These are phyloP conservation scores for Eunapius fragilis DNA, from an alignment of 37 sponge, comb jelly and placozoan species.

Conservation along the genomic window DNA sequence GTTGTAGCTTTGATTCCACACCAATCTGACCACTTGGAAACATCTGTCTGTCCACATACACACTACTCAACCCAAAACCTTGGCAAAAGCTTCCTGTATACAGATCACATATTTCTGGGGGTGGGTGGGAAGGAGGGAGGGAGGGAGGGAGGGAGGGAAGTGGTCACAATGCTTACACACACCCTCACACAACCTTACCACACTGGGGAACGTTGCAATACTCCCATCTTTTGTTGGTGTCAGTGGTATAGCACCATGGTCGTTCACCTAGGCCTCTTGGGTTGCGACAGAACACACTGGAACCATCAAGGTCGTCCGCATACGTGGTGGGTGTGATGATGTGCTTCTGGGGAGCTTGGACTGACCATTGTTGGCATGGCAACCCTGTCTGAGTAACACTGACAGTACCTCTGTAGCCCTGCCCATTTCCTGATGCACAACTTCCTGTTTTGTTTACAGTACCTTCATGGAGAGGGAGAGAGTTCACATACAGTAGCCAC, in stretches of 20 bases:
- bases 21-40: too few relatives aligned
- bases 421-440: constrained; percentile 13
- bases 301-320: constrained; percentile 33
- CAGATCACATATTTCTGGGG: not conserved
- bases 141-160: not conserved
- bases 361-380: constrained; percentile 45
- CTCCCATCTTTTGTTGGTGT: constrained; percentile 56
- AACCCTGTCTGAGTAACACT: constrained; percentile 16
- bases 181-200: not conserved
- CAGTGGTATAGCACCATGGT: constrained; percentile 81
- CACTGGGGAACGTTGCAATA: constrained; percentile 54
- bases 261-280: constrained; percentile 55
- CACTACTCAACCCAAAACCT: not conserved
- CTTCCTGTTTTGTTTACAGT: constrained; percentile 20
- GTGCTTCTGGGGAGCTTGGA: constrained; percentile 28
- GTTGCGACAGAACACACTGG: constrained; percentile 65
- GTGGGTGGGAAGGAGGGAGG: not conserved
- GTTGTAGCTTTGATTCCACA: not conserved
- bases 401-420: constrained; percentile 28
- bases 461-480: not conserved
- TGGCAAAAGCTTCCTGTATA: not conserved
- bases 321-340: constrained; percentile 35
- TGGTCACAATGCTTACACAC: not conserved
- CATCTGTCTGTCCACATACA: too few relatives aligned
- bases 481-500: not conserved